These are phyloP conservation scores for Microcebus griseorufus DNA, from an alignment of 2,113 vertebrate species.

Conservation along the genomic window DNA sequence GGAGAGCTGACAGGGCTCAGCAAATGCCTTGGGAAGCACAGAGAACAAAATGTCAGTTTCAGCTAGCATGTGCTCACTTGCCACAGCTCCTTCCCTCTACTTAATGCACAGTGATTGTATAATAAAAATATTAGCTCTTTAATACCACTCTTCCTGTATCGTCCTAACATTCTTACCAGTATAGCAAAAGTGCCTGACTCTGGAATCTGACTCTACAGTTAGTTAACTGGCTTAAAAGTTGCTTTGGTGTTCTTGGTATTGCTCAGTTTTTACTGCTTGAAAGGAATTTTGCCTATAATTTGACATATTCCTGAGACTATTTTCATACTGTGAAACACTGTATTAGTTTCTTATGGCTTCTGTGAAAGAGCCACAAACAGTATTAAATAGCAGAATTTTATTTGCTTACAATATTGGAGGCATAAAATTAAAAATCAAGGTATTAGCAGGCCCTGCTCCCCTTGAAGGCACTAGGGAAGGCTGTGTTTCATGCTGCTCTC, in stretches of 20 bases:
- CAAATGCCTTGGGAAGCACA: no score
- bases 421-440: neutral
- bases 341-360: neutral
- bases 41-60: neutral
- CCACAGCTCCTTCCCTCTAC: neutral
- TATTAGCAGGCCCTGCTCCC: accelerated
- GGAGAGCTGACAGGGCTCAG: neutral
- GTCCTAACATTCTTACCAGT: neutral
- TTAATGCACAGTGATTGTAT: neutral
- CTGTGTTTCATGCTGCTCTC: neutral
- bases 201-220: neutral
- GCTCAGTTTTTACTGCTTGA: neutral
- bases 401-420: neutral
- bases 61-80: neutral
- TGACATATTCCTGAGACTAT: neutral
- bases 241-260: neutral
- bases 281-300: neutral
- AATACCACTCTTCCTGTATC: neutral
- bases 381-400: neutral
- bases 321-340: neutral
- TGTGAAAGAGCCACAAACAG: neutral
- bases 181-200: neutral
- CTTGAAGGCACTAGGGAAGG: neutral
- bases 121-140: neutral
- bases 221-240: neutral